phyloP scores from a whole-genome alignment of 2,113 vertebrate genomes.

The Phyllostomus hastatus region DNA sequence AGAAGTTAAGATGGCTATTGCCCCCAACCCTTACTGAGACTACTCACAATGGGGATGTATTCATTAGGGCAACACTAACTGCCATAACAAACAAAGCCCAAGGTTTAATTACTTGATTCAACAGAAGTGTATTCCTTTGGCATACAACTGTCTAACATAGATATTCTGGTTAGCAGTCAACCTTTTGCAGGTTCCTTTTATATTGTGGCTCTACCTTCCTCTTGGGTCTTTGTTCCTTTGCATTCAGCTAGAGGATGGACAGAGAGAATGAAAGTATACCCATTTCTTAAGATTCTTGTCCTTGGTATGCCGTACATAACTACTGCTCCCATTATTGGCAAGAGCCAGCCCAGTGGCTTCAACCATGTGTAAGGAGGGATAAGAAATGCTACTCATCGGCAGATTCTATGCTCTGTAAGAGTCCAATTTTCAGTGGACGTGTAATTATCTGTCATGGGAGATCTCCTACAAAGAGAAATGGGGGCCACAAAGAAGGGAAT shows the following conservation, averaged over 20 bases:
- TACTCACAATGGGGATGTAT: not conserved
- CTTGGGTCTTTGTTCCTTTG: not conserved
- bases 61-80: not conserved
- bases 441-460: not conserved
- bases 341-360: not conserved
- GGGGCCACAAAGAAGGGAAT: not conserved
- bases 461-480: not conserved
- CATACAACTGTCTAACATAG: not conserved
- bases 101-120: not conserved
- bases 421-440: not conserved
- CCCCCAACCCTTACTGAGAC: not conserved
- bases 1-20: not conserved
- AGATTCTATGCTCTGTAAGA: not conserved
- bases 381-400: not conserved
- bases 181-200: not conserved
- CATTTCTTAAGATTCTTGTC: not conserved
- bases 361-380: not conserved
- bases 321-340: not conserved
- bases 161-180: not conserved
- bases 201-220: not conserved
- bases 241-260: not conserved
- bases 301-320: not conserved
- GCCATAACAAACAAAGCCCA: not conserved
- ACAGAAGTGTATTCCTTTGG: not conserved
- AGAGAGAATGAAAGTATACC: not conserved